Evolutionary conservation across 1,140 invertebrate genomes (phyloP).

Genomic region (Neodiprion pinetum): DNA sequence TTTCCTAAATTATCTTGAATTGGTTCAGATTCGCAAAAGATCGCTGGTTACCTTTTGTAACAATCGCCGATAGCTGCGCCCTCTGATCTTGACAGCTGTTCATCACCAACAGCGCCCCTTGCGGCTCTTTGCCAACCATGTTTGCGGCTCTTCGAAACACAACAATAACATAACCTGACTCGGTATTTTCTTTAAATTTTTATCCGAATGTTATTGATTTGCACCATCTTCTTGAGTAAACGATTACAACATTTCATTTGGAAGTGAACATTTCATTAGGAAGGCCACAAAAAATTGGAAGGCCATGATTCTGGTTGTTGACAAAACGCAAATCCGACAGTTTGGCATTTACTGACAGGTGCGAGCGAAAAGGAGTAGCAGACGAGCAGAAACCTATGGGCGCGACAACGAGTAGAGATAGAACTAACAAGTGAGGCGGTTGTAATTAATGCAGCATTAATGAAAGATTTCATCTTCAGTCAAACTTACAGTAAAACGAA

Average conservation of each 20-base stretch:
- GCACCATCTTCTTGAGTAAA: no score
- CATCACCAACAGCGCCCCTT: no score
- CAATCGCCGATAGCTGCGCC: constrained; percentile 8
- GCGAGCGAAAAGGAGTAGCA: background rate
- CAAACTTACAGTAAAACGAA: no score
- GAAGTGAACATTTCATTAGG: no score
- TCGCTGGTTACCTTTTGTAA: background rate
- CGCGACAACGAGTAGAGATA: background rate
- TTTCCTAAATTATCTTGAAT: no score
- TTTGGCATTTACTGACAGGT: background rate
- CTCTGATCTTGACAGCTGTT: background rate
- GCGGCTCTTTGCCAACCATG: no score
- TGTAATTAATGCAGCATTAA: background rate
- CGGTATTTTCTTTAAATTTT: no score
- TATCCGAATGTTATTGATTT: no score
- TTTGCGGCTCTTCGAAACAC: background rate
- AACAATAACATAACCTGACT: background rate
- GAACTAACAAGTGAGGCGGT: background rate
- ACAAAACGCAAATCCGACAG: background rate
- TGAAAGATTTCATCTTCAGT: background rate
- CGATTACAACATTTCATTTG: no score
- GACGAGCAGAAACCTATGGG: background rate
- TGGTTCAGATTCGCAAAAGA: constrained; percentile 5
- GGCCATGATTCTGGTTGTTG: no score
- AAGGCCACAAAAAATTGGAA: no score